Percentiles rank a stretch among this genome's conserved stretches.
phyloP scores from a whole-genome alignment of 1,140 invertebrate genomes.

The Pseudobourletiella spinata region DNA sequence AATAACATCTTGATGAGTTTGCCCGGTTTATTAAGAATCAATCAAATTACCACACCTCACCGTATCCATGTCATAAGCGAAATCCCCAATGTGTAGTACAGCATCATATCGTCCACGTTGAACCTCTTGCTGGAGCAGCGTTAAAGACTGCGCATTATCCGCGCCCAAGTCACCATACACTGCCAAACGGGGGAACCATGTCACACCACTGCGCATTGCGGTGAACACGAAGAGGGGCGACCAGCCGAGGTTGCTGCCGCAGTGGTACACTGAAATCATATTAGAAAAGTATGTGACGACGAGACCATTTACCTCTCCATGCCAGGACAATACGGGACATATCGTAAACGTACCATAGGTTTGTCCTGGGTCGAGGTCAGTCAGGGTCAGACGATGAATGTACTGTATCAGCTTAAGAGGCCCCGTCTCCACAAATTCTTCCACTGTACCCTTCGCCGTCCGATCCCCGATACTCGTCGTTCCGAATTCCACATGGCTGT shows the following conservation, averaged over 20 bases:
- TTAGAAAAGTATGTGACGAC: too few relatives aligned
- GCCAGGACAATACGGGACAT: too few relatives aligned
- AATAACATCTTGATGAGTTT: too few relatives aligned
- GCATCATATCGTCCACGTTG: slow-evolving; percentile 72
- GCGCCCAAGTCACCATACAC: slow-evolving; percentile 54
- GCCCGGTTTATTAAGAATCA: too few relatives aligned
- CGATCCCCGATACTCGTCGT: slow-evolving; percentile 46
- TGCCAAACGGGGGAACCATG: slow-evolving; percentile 70
- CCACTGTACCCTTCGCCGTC: slow-evolving; percentile 49
- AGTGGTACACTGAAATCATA: slow-evolving; percentile 60
- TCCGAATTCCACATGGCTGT: slow-evolving; percentile 69
- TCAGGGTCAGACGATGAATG: slow-evolving; percentile 65
- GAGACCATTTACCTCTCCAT: too few relatives aligned
- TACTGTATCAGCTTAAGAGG: slow-evolving; percentile 56
- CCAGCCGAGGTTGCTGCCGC: slow-evolving; percentile 69
- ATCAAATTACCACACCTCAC: too few relatives aligned
- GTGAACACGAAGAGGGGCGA: slow-evolving; percentile 66
- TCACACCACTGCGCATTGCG: slow-evolving; percentile 49
- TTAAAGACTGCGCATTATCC: slow-evolving; percentile 53
- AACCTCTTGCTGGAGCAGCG: slow-evolving; percentile 68
- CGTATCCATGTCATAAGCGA: slow-evolving; percentile 89
- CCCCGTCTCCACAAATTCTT: slow-evolving; percentile 73
- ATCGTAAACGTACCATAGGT: slow-evolving; percentile 59
- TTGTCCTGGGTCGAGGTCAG: slow-evolving; percentile 49
- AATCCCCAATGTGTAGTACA: slow-evolving; percentile 86